Evolutionary conservation across 2,797 vertebrate species (phyloP), one percentile per base, ranked within the genome.

Genomic region (Mergus octosetaceus): DNA sequence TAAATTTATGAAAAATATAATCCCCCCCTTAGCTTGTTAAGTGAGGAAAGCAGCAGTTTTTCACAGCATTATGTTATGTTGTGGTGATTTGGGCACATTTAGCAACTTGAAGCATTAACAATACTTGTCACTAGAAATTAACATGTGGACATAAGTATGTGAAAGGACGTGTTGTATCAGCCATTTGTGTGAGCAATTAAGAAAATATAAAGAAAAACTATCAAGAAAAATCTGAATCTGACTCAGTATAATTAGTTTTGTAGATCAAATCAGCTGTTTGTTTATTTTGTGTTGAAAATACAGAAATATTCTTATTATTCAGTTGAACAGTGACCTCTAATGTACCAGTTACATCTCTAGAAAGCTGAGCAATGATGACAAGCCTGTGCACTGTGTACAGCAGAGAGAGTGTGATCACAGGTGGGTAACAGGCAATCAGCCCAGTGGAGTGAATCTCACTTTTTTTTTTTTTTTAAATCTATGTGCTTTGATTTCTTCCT

Each of bases 371-470:
- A 34, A 0, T 32, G 36, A 57, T 78, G 74, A 11, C 56, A 38
- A 41, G 43, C 22, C 47, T 30, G 58, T 86, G 74, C 27, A 12
- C 10, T 6, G 32, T 47, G 19, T 13, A 13, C 25, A 32, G 15
- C 0, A 0, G 2, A 3, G 8, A 2, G 64, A 30, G 58, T 20
- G 7, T 28, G 54, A 6, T 32, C 32, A 4, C 0, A 9, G 41
- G 6, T 68, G 27, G 24, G 47, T 49, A 45, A 5, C 7, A 75
- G 39, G 13, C 36, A 51, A n/a, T 71, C 56, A 36, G 36, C 39
- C 56, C 71, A 38, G 12, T 79, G 7, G 57, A 68, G 49, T 76
- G 10, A 11, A n/a, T 93, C 47, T 60, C 39, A 21, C 14, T 69
- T 69, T 87, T 85, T 79, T 61, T 39, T 39, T 43, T 47, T 47